phyloP scores from a whole-genome alignment of 2,797 vertebrate genomes.

The Alosa sapidissima region DNA sequence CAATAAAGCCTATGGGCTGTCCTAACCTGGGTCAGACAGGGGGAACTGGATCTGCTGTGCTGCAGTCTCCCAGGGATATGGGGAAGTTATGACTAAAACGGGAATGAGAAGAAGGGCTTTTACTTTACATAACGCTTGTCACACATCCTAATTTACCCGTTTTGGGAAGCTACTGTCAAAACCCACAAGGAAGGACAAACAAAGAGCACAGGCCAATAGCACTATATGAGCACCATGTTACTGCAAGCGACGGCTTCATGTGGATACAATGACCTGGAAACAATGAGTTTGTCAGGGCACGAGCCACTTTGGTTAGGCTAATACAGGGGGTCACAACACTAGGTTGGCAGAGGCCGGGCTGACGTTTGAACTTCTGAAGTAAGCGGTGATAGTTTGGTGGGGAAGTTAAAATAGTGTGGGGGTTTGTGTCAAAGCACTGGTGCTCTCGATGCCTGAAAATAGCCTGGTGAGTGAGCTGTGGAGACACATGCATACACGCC shows the following conservation, averaged over 20 bases:
- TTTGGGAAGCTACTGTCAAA: slow-evolving; percentile 75
- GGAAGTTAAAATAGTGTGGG: slow-evolving; percentile 23
- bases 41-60: slow-evolving; percentile 68
- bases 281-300: neutral
- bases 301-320: neutral
- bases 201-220: slow-evolving; percentile 43
- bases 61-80: slow-evolving; percentile 76
- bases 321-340: neutral
- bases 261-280: neutral
- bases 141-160: slow-evolving; percentile 79
- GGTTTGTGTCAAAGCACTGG: slow-evolving; percentile 66
- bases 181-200: slow-evolving; percentile 61
- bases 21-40: slow-evolving; percentile 58
- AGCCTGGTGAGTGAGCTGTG: slow-evolving; percentile 64
- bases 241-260: neutral
- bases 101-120: slow-evolving; percentile 78
- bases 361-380: neutral
- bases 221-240: neutral
- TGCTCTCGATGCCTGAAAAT: slow-evolving; percentile 75
- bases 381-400: slow-evolving; percentile 51
- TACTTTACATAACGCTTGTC: slow-evolving; percentile 74
- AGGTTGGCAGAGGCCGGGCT: neutral
- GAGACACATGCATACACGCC: slow-evolving; percentile 72
- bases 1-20: neutral
- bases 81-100: slow-evolving; percentile 80